Percentiles rank a stretch among this genome's conserved stretches.
These are phyloP conservation scores for Collichthys lucidus DNA, from an alignment of 2,113 vertebrate species.

Conservation along the genomic window DNA sequence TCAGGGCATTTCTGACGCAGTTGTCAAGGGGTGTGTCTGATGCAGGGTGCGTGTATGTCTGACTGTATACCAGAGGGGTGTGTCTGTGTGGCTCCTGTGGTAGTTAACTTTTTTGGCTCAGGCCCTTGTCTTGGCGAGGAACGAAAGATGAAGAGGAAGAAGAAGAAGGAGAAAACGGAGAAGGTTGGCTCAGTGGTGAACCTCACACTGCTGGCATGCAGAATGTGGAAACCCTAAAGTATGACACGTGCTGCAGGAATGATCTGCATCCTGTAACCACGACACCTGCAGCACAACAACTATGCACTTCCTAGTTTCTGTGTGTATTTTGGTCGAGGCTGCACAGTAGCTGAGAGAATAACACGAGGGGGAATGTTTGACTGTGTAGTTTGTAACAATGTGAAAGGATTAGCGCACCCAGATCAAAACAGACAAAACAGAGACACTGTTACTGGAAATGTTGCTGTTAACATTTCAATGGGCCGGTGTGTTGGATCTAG, in stretches of 20 bases:
- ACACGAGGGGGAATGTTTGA: not conserved
- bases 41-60: constrained; percentile 37
- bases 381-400: not conserved
- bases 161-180: not conserved
- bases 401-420: not conserved
- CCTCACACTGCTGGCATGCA: constrained; percentile 45
- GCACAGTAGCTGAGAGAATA: not conserved
- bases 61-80: constrained; percentile 48
- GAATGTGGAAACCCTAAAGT: constrained; percentile 27
- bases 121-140: constrained; percentile 1
- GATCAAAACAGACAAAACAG: not conserved
- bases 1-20: constrained; percentile 45
- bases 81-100: constrained; percentile 65
- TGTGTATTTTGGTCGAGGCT: not conserved
- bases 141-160: not conserved
- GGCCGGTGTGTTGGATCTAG: too few species aligned
- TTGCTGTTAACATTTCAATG: too few species aligned
- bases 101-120: constrained; percentile 32
- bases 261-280: constrained; percentile 52
- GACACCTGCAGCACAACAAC: constrained; percentile 62
- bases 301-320: constrained; percentile 22
- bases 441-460: not conserved
- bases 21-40: constrained; percentile 53
- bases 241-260: constrained; percentile 70
- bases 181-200: constrained; percentile 49